phyloP scores from a whole-genome alignment of 2,797 vertebrate species.

The Brachyrhaphis roseni region DNA sequence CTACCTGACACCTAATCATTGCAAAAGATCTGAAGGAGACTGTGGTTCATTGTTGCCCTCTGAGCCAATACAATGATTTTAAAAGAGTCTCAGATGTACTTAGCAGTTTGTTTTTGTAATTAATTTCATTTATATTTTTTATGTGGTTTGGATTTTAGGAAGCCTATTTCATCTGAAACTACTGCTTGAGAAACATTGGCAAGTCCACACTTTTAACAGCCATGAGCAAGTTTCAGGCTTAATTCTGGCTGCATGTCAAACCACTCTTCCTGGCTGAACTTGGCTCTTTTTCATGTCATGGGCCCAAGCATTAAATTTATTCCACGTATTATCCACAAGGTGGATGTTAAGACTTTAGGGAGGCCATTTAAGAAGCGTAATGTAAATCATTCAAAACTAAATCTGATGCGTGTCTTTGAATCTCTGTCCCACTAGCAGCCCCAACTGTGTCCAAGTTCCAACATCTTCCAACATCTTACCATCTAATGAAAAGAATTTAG shows the following conservation, averaged over 20 bases:
- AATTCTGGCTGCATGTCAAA: not conserved
- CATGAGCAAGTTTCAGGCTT: not conserved
- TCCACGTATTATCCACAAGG: not conserved
- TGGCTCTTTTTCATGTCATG: not conserved
- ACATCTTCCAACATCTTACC: not conserved
- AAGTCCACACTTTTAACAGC: not conserved
- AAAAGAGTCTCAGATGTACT: not conserved
- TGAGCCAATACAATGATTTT: constrained; percentile 6
- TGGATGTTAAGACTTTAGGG: not conserved
- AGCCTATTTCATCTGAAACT: not conserved
- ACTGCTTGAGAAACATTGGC: not conserved
- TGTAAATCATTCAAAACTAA: not conserved
- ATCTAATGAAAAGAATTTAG: not conserved
- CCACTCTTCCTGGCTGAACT: not conserved
- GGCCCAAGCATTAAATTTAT: not conserved
- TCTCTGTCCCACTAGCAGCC: not conserved
- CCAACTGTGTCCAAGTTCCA: not conserved
- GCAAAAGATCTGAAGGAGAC: constrained; percentile 20
- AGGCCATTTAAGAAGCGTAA: not conserved
- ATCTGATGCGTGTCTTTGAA: not conserved
- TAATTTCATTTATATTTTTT: not conserved
- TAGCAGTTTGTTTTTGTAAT: not conserved
- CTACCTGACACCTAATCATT: constrained; percentile 42
- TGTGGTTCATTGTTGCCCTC: constrained; percentile 2
- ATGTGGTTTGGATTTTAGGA: not conserved